phyloP scores from a whole-genome alignment of 2,113 vertebrate genomes.

The Calypte anna region DNA sequence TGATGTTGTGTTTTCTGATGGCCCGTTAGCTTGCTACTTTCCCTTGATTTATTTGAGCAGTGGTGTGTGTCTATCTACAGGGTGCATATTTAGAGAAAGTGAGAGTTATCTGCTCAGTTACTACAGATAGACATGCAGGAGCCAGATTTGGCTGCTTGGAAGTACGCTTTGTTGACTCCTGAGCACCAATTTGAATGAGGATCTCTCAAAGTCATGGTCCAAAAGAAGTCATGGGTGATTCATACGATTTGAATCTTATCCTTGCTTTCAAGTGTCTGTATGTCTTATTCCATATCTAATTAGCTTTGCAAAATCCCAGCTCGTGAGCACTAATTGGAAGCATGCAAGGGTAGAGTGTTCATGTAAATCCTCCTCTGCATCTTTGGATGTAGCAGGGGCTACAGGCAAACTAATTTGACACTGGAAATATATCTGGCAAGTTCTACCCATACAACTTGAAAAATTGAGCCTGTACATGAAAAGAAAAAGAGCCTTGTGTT shows the following conservation, averaged over 20 bases:
- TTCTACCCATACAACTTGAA: neutral
- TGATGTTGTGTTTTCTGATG: neutral
- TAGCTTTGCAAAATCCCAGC: neutral
- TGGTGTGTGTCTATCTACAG: constrained; percentile 27
- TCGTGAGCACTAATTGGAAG: neutral
- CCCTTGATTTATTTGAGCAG: constrained; percentile 11
- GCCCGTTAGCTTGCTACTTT: neutral
- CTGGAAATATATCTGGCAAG: neutral
- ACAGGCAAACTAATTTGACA: neutral
- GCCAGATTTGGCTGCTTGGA: neutral
- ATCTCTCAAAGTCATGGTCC: neutral
- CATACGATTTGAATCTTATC: neutral
- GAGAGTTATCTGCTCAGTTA: neutral
- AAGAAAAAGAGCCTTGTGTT: neutral
- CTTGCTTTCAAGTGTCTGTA: neutral
- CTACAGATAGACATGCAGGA: neutral
- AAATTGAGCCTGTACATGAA: neutral
- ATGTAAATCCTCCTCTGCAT: neutral
- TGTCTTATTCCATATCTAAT: neutral
- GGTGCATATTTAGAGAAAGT: neutral
- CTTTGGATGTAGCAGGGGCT: neutral
- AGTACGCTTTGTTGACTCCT: neutral
- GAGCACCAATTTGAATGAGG: neutral
- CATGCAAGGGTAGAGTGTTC: neutral
- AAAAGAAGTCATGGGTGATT: constrained; percentile 4